Evolutionary conservation across 92 coral and sea anemone genomes (phyloP).

Genomic region (Porites evermanni): DNA sequence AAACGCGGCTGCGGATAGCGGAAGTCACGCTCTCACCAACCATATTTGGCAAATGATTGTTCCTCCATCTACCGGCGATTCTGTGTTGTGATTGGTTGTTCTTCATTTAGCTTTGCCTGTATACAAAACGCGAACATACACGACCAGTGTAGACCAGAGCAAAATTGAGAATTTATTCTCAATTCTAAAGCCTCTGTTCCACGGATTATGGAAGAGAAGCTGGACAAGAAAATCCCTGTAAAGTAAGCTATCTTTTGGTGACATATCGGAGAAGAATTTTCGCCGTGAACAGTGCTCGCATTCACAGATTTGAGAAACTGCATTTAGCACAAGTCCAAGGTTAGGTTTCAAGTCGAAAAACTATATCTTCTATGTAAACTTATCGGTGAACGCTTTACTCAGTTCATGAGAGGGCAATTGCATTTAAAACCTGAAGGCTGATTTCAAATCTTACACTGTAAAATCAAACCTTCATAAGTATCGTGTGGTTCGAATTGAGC

Average conservation of each 20-base stretch:
- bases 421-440: neutral
- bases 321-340: slow-evolving; percentile 10
- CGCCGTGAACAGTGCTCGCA: neutral
- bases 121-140: slow-evolving; percentile 39
- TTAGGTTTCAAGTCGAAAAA: slow-evolving; percentile 16
- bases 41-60: slow-evolving; percentile 42
- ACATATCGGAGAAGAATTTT: neutral
- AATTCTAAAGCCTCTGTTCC: slow-evolving; percentile 9
- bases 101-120: slow-evolving; percentile 28
- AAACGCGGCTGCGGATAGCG: neutral
- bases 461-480: neutral
- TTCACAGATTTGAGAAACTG: slow-evolving; percentile 1
- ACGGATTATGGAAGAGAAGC: slow-evolving; percentile 79
- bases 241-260: slow-evolving; percentile 51
- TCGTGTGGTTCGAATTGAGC: slow-evolving; percentile 1
- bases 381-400: neutral
- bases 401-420: neutral
- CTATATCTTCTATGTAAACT: neutral
- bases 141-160: neutral
- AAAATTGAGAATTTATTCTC: slow-evolving; percentile 17
- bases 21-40: slow-evolving; percentile 45
- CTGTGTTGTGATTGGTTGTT: slow-evolving; percentile 39
- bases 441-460: neutral
- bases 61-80: slow-evolving; percentile 22
- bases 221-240: slow-evolving; percentile 85